Percentiles rank a stretch among this genome's conserved stretches.
Conservation (phyloP, 2,888 invertebrate species). For the Eristalis arbustorum region DNA sequence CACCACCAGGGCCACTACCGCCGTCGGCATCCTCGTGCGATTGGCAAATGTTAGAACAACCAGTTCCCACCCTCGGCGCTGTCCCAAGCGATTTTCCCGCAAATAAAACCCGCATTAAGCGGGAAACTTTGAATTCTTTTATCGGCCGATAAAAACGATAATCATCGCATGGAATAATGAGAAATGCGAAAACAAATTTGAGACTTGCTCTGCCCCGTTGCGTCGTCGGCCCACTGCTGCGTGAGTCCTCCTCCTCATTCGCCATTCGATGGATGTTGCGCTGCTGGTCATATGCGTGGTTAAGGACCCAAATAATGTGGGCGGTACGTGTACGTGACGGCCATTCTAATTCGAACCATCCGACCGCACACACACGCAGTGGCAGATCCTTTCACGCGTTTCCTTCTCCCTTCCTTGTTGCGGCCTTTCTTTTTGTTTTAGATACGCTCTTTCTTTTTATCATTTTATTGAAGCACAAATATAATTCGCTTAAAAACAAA, state of each 20-base stretch:
- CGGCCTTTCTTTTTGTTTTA: slow-evolving; percentile 14
- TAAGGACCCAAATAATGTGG: slow-evolving; percentile 51
- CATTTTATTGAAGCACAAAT: slow-evolving; percentile 65
- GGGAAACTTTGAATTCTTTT: slow-evolving; percentile 67
- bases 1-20: background rate
- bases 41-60: background rate
- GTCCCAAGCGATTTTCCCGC: slow-evolving; percentile 60
- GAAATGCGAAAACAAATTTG: slow-evolving; percentile 67
- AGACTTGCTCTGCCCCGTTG: slow-evolving; percentile 11
- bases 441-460: slow-evolving; percentile 18
- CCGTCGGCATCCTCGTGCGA: background rate
- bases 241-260: slow-evolving; percentile 14
- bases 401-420: background rate
- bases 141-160: slow-evolving; percentile 70
- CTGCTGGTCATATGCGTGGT: slow-evolving; percentile 53
- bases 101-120: slow-evolving; percentile 63
- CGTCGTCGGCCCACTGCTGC: background rate
- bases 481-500: slow-evolving; percentile 60
- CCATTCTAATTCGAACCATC: slow-evolving; percentile 40
- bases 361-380: background rate
- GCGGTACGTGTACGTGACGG: slow-evolving; percentile 54
- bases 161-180: slow-evolving; percentile 67
- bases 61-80: background rate
- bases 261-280: slow-evolving; percentile 28
- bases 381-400: background rate